Evolutionary conservation across 2,797 vertebrate genomes (phyloP).

Genomic region (Salarias fasciatus): DNA sequence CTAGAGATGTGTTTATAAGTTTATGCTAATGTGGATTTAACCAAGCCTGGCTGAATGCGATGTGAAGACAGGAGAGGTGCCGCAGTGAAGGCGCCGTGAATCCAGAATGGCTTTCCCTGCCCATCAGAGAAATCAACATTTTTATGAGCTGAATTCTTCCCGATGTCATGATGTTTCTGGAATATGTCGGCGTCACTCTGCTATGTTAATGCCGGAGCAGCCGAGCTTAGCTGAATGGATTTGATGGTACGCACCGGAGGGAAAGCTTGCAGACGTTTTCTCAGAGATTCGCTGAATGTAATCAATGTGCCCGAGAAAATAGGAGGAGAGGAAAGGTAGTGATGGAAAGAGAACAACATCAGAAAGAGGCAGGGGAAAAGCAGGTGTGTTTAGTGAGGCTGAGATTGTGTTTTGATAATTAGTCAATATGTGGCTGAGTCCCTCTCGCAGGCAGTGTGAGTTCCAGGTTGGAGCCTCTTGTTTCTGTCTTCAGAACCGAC

Average conservation of each 20-base stretch:
- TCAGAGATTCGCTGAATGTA: slow-evolving; percentile 51
- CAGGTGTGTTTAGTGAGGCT: too few species aligned
- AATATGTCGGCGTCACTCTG: slow-evolving; percentile 69
- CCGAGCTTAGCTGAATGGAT: slow-evolving; percentile 64
- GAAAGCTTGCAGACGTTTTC: slow-evolving; percentile 26
- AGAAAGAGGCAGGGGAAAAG: neutral
- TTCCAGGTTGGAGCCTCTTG: too few species aligned
- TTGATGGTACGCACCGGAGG: slow-evolving; percentile 60
- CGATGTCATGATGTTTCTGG: slow-evolving; percentile 57
- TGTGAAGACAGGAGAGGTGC: slow-evolving; percentile 46
- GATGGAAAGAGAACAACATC: neutral
- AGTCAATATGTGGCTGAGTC: too few species aligned
- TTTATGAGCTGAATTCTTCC: slow-evolving; percentile 66
- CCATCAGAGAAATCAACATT: slow-evolving; percentile 73
- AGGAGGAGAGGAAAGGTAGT: slow-evolving; percentile 5
- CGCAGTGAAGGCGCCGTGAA: slow-evolving; percentile 28
- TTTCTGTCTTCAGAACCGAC: too few species aligned
- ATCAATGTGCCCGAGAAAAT: slow-evolving; percentile 50
- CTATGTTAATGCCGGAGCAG: slow-evolving; percentile 66
- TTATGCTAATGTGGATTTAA: slow-evolving; percentile 62
- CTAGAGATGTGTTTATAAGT: slow-evolving; percentile 49
- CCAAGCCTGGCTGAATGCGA: slow-evolving; percentile 36
- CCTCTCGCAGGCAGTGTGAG: too few species aligned
- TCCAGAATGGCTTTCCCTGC: slow-evolving; percentile 35
- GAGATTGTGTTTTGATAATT: too few species aligned